These are phyloP conservation scores for Norana najaformis DNA, from an alignment of 2,888 invertebrate genomes.

Conservation along the genomic window DNA sequence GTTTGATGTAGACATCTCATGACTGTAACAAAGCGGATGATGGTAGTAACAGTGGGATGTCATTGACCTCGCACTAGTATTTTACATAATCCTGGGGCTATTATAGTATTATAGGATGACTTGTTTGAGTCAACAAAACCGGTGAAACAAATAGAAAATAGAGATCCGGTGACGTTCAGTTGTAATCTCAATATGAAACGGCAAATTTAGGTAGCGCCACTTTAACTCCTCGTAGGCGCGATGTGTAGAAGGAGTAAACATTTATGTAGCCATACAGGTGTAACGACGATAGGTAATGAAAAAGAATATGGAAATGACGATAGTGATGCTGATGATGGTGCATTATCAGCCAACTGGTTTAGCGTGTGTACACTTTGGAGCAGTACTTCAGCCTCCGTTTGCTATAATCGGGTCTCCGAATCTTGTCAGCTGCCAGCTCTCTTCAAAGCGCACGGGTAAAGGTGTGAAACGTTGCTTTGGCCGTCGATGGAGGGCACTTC, in stretches of 20 bases:
- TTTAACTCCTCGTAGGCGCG: no score
- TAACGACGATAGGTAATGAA: background rate
- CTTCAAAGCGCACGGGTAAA: background rate
- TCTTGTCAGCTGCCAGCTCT: constrained; percentile 4
- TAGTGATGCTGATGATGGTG: background rate
- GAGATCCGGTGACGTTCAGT: no score
- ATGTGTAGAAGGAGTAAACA: no score
- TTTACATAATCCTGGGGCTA: no score
- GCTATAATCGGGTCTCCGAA: background rate
- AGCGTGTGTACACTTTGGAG: no score
- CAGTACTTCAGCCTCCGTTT: background rate
- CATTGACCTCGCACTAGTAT: no score
- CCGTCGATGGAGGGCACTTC: background rate
- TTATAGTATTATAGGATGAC: background rate
- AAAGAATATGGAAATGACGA: background rate
- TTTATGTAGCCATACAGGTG: no score
- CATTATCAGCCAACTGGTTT: background rate
- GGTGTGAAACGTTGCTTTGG: background rate
- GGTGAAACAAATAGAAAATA: no score
- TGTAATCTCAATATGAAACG: no score
- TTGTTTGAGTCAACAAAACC: background rate
- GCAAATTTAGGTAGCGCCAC: no score
- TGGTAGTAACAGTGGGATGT: background rate
- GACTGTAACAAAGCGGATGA: background rate
- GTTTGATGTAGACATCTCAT: background rate